phyloP scores from a whole-genome alignment of 2,888 invertebrate species.

The Melanargia galathea region DNA sequence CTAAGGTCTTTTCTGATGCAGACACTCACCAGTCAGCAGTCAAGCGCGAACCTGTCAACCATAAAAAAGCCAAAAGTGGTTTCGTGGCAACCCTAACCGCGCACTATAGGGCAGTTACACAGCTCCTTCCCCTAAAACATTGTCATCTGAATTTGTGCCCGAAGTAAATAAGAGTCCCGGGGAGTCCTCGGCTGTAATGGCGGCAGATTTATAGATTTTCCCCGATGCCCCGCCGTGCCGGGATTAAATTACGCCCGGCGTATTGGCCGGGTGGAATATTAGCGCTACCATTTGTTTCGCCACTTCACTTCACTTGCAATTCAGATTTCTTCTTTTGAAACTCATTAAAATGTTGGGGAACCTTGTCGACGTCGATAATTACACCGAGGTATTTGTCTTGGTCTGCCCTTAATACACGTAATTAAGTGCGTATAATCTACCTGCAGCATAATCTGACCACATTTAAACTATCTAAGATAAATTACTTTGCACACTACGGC shows the following conservation, averaged over 20 bases:
- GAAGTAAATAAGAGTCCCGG: slow-evolving; percentile 82
- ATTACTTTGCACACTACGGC: background rate
- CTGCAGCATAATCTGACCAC: background rate
- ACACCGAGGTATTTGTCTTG: slow-evolving; percentile 12
- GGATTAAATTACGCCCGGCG: slow-evolving; percentile 80
- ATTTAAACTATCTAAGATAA: background rate
- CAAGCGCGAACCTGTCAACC: background rate
- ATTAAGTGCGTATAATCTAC: background rate
- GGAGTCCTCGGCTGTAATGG: slow-evolving; percentile 77
- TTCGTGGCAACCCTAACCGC: slow-evolving; percentile 60
- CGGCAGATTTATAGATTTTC: slow-evolving; percentile 83
- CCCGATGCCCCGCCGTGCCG: slow-evolving; percentile 74
- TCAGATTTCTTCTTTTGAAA: slow-evolving; percentile 24
- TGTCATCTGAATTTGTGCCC: slow-evolving; percentile 83
- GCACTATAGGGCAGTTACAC: slow-evolving; percentile 69
- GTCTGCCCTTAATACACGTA: slow-evolving; percentile 14
- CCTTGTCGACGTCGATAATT: slow-evolving; percentile 15
- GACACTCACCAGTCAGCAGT: background rate
- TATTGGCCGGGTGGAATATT: slow-evolving; percentile 79
- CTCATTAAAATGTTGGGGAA: slow-evolving; percentile 39
- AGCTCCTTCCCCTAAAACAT: slow-evolving; percentile 81
- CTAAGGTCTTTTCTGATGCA: too few species aligned
- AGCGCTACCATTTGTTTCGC: slow-evolving; percentile 76
- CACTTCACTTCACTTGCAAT: slow-evolving; percentile 54
- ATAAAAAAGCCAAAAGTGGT: background rate